Evolutionary conservation across 2,113 vertebrate genomes (phyloP).

Genomic region (Catagonus wagneri): DNA sequence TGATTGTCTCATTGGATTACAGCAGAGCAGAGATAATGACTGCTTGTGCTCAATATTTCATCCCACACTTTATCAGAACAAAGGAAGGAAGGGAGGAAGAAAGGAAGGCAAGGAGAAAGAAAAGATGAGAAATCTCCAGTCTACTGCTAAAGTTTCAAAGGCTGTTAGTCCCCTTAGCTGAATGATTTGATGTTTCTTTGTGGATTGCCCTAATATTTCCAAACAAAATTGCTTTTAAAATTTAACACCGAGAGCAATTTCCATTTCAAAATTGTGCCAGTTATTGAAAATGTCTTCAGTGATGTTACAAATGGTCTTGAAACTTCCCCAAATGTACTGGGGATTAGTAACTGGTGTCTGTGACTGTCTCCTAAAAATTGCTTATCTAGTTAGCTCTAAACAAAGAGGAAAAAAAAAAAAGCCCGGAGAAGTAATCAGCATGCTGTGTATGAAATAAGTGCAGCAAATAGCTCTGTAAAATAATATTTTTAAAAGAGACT

Average conservation of each 20-base stretch:
- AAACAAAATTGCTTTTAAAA: slow-evolving; percentile 80
- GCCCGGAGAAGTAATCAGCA: slow-evolving; percentile 51
- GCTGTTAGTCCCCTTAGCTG: slow-evolving; percentile 6
- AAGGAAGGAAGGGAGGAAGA: background rate
- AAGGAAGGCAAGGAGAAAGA: background rate
- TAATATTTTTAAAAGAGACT: slow-evolving; percentile 66
- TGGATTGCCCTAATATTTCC: slow-evolving; percentile 71
- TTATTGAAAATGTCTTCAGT: slow-evolving; percentile 75
- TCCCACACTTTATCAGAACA: background rate
- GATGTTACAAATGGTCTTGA: slow-evolving; percentile 66
- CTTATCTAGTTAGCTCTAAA: slow-evolving; percentile 69
- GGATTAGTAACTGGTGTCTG: slow-evolving; percentile 58
- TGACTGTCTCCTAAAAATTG: slow-evolving; percentile 67
- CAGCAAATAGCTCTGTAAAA: slow-evolving; percentile 67
- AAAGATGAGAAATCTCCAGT: background rate
- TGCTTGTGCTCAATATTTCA: background rate
- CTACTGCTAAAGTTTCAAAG: background rate
- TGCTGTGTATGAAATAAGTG: slow-evolving; percentile 70
- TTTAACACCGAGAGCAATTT: slow-evolving; percentile 80
- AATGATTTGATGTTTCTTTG: slow-evolving; percentile 72
- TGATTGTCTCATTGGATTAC: background rate
- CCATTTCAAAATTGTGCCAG: slow-evolving; percentile 71
- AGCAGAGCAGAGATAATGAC: background rate
- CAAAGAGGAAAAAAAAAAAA: background rate
- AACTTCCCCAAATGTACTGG: background rate